Percentiles rank a stretch among this genome's conserved stretches.
Evolutionary conservation across 2,113 vertebrate genomes (phyloP).

Genomic region (Pteruthius melanotis): DNA sequence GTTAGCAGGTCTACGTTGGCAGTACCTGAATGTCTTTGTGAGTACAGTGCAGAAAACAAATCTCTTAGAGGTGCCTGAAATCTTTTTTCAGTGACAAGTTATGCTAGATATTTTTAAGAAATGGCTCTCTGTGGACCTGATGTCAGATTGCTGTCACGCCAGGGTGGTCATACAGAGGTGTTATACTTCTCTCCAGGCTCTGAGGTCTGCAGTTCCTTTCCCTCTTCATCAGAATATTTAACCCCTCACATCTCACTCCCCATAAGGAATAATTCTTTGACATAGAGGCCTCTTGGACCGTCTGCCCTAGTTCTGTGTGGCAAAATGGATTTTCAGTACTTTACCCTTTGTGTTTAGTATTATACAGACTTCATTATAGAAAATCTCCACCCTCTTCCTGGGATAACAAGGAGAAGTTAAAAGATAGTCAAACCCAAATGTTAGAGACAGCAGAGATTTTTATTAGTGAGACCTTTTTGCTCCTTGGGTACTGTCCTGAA

Average conservation of each 20-base stretch:
- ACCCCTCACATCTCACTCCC: not conserved
- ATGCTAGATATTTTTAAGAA: not conserved
- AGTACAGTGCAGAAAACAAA: not conserved
- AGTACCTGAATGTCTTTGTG: not conserved
- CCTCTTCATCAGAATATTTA: not conserved
- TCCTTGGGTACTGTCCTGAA: not conserved
- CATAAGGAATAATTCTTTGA: not conserved
- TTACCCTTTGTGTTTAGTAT: not conserved
- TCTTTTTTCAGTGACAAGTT: not conserved
- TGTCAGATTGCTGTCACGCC: not conserved
- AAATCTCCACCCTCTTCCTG: not conserved
- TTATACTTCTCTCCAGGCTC: not conserved
- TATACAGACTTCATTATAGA: not conserved
- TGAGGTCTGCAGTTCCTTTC: not conserved
- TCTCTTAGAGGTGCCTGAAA: not conserved
- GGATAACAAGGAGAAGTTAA: not conserved
- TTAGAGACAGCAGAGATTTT: not conserved
- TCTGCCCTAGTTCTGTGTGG: not conserved
- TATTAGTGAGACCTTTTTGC: not conserved
- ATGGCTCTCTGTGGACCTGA: not conserved
- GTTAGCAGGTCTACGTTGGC: not conserved
- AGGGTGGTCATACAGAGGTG: not conserved
- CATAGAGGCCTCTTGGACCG: not conserved
- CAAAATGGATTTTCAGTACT: not conserved
- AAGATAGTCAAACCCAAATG: not conserved